Percentiles rank a stretch among this genome's conserved stretches.
Evolutionary conservation across 2,888 invertebrate species (phyloP).

Genomic region (Graphium colonna): DNA sequence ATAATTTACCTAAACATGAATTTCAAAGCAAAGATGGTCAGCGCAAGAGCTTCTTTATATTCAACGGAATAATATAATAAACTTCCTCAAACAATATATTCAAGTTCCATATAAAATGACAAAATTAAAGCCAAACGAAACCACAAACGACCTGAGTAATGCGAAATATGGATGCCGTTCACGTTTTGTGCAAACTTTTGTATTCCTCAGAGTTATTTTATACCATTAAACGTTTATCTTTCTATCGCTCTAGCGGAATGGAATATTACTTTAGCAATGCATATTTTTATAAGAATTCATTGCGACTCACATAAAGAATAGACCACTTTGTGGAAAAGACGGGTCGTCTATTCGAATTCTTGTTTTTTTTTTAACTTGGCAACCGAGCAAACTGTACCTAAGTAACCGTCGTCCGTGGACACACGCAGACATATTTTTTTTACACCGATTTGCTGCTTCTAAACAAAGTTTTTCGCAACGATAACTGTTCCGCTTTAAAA

Average conservation of each 20-base stretch:
- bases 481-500: too few species aligned
- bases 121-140: slow-evolving; percentile 2
- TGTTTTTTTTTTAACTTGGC: background rate
- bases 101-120: slow-evolving; percentile 12
- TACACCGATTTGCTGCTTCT: too few species aligned
- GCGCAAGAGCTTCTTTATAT: background rate
- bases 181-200: slow-evolving; percentile 15
- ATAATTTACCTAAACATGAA: too few species aligned
- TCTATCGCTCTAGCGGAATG: slow-evolving; percentile 15
- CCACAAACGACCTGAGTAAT: slow-evolving; percentile 9
- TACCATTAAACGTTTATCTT: slow-evolving; percentile 21
- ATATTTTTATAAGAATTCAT: slow-evolving; percentile 14
- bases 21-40: background rate
- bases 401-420: too few species aligned
- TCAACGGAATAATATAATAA: background rate
- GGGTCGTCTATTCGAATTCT: too few species aligned
- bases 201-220: slow-evolving; percentile 20
- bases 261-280: slow-evolving; percentile 22
- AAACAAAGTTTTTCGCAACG: too few species aligned
- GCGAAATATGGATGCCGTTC: slow-evolving; percentile 14
- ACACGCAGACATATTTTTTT: too few species aligned
- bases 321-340: background rate
- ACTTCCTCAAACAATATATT: slow-evolving; percentile 3
- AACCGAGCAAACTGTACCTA: too few species aligned
- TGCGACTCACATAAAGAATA: background rate